A percentile compares a stretch with the other conserved stretches of the same genome.
Conservation (phyloP, 2,888 invertebrate species). For the Dendrolimus houi region DNA sequence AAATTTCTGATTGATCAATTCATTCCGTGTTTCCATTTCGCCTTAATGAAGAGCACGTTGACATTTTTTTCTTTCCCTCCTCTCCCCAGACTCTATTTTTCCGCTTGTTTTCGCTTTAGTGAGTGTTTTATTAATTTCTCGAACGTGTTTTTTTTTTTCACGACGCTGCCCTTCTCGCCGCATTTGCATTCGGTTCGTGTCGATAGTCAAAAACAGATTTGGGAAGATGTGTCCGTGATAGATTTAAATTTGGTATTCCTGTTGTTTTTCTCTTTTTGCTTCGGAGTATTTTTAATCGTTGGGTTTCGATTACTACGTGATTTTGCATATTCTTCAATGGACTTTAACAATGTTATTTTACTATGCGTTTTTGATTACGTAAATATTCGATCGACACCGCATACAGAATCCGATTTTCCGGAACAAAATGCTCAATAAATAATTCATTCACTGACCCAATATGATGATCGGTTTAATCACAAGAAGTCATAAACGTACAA, state of each 20-base stretch:
- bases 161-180: constrained; percentile 15
- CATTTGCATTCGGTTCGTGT: constrained; percentile 27
- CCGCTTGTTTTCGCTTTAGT: constrained; percentile 69
- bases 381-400: no score
- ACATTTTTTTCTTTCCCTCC: constrained; percentile 39
- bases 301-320: no score
- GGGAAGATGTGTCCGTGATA: constrained; percentile 13
- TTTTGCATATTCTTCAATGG: no score
- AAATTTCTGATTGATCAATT: constrained; percentile 76
- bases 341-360: no score
- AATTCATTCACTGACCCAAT: no score
- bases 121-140: constrained; percentile 69
- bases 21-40: constrained; percentile 65
- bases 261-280: no score
- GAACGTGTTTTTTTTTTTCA: constrained; percentile 32
- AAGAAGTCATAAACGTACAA: no score
- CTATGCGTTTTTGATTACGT: no score
- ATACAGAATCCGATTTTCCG: no score
- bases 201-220: constrained; percentile 53
- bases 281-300: no score
- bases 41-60: constrained; percentile 69
- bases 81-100: constrained; percentile 58
- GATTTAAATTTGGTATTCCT: constrained; percentile 10
- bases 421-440: no score
- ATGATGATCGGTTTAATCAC: no score